phyloP scores from a whole-genome alignment of 2,888 invertebrate species.

The Andrena camellia region DNA sequence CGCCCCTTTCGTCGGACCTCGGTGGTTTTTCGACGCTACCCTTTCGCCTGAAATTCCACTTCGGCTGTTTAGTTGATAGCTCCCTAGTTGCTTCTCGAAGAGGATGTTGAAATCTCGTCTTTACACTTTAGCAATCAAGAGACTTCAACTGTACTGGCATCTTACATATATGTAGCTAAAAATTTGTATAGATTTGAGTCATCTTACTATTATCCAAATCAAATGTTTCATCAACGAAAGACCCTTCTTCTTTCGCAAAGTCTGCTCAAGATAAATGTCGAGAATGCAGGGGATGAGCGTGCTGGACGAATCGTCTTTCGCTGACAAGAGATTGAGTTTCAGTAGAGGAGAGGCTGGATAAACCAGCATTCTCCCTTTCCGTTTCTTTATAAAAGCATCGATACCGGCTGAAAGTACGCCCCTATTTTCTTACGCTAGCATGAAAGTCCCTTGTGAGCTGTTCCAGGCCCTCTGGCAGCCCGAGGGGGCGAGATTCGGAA shows the following conservation, averaged over 20 bases:
- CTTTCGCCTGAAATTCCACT: not conserved
- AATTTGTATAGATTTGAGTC: too few relatives aligned
- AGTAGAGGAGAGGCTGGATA: slow-evolving; percentile 10
- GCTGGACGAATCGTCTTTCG: slow-evolving; percentile 25
- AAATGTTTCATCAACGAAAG: not conserved
- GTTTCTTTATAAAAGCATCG: slow-evolving; percentile 45
- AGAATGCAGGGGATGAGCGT: not conserved
- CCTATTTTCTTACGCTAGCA: slow-evolving; percentile 55
- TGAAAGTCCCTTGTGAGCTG: slow-evolving; percentile 38
- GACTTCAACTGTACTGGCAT: too few relatives aligned
- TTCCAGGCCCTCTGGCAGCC: slow-evolving; percentile 21
- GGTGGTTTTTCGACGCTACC: not conserved
- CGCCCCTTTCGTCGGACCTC: not conserved
- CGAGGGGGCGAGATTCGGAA: slow-evolving; percentile 48
- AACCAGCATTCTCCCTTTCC: slow-evolving; percentile 21
- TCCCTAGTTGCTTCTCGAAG: not conserved
- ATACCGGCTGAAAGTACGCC: slow-evolving; percentile 35
- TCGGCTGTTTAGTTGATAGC: not conserved
- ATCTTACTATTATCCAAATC: too few relatives aligned
- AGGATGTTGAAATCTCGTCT: too few relatives aligned
- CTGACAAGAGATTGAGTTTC: slow-evolving; percentile 13
- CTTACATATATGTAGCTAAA: too few relatives aligned
- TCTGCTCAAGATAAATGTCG: slow-evolving; percentile 1
- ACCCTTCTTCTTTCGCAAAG: not conserved
- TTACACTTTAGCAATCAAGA: too few relatives aligned